These are phyloP conservation scores for Tichodroma muraria DNA, from an alignment of 2,113 vertebrate species.

Conservation along the genomic window DNA sequence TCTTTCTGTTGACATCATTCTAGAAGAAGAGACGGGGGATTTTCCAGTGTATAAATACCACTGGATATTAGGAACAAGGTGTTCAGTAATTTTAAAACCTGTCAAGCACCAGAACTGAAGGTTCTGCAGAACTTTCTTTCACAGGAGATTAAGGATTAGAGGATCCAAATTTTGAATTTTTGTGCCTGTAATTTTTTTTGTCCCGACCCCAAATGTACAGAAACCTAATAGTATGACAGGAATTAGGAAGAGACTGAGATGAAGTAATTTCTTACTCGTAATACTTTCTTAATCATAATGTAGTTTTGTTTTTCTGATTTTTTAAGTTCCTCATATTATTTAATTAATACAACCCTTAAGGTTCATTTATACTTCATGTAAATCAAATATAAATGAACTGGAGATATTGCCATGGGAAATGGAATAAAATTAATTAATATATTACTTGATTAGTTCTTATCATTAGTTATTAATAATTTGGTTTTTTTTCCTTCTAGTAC, in stretches of 20 bases:
- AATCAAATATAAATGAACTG: slow-evolving; percentile 40
- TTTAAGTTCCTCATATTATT: neutral
- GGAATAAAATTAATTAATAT: slow-evolving; percentile 40
- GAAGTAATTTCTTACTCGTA: neutral
- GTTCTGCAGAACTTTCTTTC: neutral
- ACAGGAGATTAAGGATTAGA: neutral
- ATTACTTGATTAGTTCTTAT: slow-evolving; percentile 28
- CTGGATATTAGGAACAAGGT: neutral
- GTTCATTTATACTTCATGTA: slow-evolving; percentile 30
- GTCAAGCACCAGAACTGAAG: neutral
- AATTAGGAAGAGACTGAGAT: neutral
- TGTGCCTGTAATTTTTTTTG: neutral
- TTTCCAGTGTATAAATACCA: neutral
- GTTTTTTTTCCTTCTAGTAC: neutral
- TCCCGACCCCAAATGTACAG: neutral
- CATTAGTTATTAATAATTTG: neutral
- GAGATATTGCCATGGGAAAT: slow-evolving; percentile 6
- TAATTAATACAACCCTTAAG: slow-evolving; percentile 37
- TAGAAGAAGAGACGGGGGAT: neutral
- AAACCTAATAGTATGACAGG: neutral
- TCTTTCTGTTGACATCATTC: neutral
- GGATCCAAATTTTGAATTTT: neutral
- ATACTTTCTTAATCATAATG: too few species aligned
- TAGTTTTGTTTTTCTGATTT: neutral
- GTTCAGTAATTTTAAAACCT: neutral